Evolutionary conservation across 2,797 vertebrate genomes (phyloP), one percentile per base, ranked within the genome.

Genomic region (Anguilla anguilla): DNA sequence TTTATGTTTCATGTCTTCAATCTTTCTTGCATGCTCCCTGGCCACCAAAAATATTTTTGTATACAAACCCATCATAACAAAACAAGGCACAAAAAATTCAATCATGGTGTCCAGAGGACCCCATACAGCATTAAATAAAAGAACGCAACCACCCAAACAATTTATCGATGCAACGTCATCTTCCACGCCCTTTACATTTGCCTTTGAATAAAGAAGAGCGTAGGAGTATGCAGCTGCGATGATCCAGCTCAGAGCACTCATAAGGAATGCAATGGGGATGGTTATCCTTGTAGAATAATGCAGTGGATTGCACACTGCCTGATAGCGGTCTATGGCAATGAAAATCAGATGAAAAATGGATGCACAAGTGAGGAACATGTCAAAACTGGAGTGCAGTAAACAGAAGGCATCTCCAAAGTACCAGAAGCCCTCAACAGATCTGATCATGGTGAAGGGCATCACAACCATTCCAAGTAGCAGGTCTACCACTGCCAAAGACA

Each of bases 311-410:
- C 95, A 96, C 46, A 96, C 93, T 1, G 96, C 96, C 61, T 95
- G 94, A 87, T 96, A 95, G 59, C 95, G 88, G 84, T 97, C 96
- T 2, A 95, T 69, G 3, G 96, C 95, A 19, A 97, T 95, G 59
- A 90, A 96, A 28, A 96, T 93, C 1, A 97, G 94, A 85, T 96
- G 96, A 72, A 96, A 96, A 61, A 96, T 95, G 72, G 96, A 96
- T 0, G 92, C 91, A 57, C 94, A 92, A 72, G 95, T 95, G 0
- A 97, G 91, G 89, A 95, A 95, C 92, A 96, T 84, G 84, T 96
- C 95, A 91, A 95, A 94, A 74, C 92, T 95, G 0, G 94, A 93
- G 5, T 97, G 95, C 25, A 96, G 91, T 86, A 88, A 85, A 88
- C 95, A 97, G 87, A 96, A 95, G 6, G 86, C 22, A 22, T 95